Percentiles rank a stretch among this genome's conserved stretches.
phyloP scores from a whole-genome alignment of 2,888 invertebrate genomes.

The Xestia ashworthii region DNA sequence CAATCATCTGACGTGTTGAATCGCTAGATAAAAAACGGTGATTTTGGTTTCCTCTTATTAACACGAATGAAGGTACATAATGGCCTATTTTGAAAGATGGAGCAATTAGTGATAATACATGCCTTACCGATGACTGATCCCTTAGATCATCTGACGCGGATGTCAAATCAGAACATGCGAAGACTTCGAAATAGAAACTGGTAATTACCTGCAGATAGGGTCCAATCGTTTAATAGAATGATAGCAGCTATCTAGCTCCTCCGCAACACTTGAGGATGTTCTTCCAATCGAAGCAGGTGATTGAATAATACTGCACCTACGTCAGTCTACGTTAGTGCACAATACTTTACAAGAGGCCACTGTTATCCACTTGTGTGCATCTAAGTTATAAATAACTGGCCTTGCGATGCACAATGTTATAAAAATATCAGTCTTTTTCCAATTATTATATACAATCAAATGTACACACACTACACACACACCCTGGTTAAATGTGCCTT shows the following conservation, averaged over 20 bases:
- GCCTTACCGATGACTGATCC: background rate
- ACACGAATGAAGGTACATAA: background rate
- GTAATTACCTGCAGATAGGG: background rate
- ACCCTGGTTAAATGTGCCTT: background rate
- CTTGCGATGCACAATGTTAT: background rate
- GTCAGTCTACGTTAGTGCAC: conserved; percentile 4
- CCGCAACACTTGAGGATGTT: conserved; percentile 6
- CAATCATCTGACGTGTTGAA: background rate
- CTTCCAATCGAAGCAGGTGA: conserved; percentile 19
- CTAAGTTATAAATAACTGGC: conserved; percentile 4
- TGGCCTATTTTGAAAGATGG: conserved; percentile 43
- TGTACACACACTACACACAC: background rate
- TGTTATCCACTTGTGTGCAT: conserved; percentile 27
- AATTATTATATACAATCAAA: background rate
- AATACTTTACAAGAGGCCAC: conserved; percentile 23
- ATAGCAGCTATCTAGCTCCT: conserved; percentile 1
- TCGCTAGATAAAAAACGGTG: background rate
- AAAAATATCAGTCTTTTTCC: background rate
- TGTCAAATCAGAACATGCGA: background rate
- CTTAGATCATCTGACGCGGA: background rate
- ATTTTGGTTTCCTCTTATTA: conserved; percentile 1
- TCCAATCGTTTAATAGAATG: conserved; percentile 4
- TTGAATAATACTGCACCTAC: conserved; percentile 42
- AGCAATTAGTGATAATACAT: conserved; percentile 20
- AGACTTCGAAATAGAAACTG: background rate